phyloP scores from a whole-genome alignment of 2,113 vertebrate genomes.

The Gorsachius goisagi region DNA sequence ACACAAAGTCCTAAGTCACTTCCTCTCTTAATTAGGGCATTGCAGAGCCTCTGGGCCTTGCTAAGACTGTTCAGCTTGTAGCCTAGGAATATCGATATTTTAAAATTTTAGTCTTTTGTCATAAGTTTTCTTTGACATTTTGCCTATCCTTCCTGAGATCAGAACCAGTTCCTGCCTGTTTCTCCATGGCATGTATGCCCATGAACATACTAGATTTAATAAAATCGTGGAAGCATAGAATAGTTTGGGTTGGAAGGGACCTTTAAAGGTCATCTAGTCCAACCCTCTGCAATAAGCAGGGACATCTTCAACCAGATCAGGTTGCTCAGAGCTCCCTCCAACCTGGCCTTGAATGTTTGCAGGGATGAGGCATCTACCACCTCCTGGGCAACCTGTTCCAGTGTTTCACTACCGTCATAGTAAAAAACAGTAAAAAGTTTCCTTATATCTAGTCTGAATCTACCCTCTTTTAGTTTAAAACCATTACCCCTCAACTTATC shows the following conservation, averaged over 20 bases:
- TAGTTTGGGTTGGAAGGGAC: background rate
- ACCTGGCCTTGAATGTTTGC: background rate
- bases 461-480: background rate
- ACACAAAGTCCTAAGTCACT: slow-evolving; percentile 6
- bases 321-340: background rate
- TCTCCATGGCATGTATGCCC: background rate
- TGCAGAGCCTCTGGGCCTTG: background rate
- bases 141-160: background rate
- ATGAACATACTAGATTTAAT: background rate
- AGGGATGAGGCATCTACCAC: background rate
- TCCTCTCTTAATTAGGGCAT: background rate
- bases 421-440: background rate
- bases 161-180: background rate
- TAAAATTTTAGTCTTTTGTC: background rate
- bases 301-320: background rate
- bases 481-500: background rate
- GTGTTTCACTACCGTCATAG: background rate
- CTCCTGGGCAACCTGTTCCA: background rate
- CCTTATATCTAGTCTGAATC: background rate
- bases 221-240: background rate
- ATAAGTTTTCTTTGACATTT: background rate
- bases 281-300: background rate
- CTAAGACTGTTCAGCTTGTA: background rate
- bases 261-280: background rate
- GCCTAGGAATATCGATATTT: background rate